phyloP scores from a whole-genome alignment of 2,797 vertebrate genomes.

The Acipenser transmontanus region DNA sequence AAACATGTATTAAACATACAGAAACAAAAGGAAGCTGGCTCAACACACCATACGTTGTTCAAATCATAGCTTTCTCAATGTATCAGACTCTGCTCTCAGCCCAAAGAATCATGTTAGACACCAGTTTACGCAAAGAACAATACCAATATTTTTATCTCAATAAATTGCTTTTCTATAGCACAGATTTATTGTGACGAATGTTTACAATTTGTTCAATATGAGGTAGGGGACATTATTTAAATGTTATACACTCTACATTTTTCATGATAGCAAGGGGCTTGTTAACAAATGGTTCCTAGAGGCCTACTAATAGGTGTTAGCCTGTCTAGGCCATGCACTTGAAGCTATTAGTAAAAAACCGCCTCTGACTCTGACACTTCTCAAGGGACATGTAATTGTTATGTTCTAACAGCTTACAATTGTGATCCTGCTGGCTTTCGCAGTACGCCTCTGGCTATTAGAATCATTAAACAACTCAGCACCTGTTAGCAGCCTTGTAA shows the following conservation, averaged over 20 bases:
- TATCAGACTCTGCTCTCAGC: too few relatives aligned
- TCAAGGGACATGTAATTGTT: conserved; percentile 74
- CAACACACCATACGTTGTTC: too few relatives aligned
- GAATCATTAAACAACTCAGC: conserved; percentile 75
- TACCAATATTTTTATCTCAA: too few relatives aligned
- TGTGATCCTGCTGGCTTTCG: conserved; percentile 69
- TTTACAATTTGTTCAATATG: background rate
- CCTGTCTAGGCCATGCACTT: conserved; percentile 69
- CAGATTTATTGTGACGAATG: background rate
- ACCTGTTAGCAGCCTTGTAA: conserved; percentile 78
- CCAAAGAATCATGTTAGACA: too few relatives aligned
- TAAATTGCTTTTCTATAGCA: too few relatives aligned
- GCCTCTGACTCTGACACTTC: conserved; percentile 73
- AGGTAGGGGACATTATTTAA: background rate
- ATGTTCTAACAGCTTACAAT: conserved; percentile 74
- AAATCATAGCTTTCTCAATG: too few relatives aligned
- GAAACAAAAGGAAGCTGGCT: too few relatives aligned
- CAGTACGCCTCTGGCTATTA: conserved; percentile 69
- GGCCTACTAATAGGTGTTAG: conserved; percentile 69
- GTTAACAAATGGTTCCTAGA: conserved; percentile 53
- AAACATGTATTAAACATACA: too few relatives aligned
- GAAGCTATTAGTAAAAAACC: conserved; percentile 73
- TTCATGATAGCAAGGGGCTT: conserved; percentile 37
- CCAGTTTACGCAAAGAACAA: too few relatives aligned
- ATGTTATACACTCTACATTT: conserved; percentile 1